Conservation (phyloP, 2,888 invertebrate genomes). For the Nomada ferruginata region DNA sequence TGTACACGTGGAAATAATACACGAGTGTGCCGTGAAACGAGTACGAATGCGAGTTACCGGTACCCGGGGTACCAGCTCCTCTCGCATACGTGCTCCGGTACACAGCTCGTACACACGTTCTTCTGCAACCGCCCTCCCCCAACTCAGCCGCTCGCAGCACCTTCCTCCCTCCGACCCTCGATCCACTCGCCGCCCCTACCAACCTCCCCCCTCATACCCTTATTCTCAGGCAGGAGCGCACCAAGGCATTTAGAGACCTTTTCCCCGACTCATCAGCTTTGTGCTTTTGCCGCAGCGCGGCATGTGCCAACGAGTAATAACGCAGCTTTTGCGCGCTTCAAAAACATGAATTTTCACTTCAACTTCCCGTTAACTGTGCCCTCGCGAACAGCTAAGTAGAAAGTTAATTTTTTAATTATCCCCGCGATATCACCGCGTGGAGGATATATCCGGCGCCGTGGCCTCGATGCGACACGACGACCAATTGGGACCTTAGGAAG, state of each 20-base stretch:
- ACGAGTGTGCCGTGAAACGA: conserved; percentile 67
- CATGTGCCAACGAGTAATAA: conserved; percentile 76
- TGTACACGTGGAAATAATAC: conserved; percentile 65
- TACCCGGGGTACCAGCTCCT: conserved; percentile 68
- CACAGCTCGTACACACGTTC: conserved; percentile 67
- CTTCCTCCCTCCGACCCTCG: conserved; percentile 19
- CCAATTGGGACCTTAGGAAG: conserved; percentile 67
- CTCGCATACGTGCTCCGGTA: conserved; percentile 64
- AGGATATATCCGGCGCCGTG: conserved; percentile 26
- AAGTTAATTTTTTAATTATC: conserved; percentile 82
- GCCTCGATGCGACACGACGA: conserved; percentile 43
- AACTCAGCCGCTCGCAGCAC: conserved; percentile 4
- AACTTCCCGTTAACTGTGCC: conserved; percentile 82
- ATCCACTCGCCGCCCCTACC: conserved; percentile 36
- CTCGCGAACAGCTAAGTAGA: conserved; percentile 78
- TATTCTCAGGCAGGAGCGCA: conserved; percentile 70
- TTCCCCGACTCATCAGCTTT: conserved; percentile 84
- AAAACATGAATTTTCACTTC: conserved; percentile 84
- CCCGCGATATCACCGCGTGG: conserved; percentile 66
- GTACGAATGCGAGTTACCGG: conserved; percentile 76
- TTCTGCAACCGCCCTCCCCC: conserved; percentile 21
- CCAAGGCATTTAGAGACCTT: conserved; percentile 83
- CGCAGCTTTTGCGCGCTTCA: conserved; percentile 78
- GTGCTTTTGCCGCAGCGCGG: conserved; percentile 77
- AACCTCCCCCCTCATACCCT: conserved; percentile 50